Evolutionary conservation across 2,888 invertebrate genomes (phyloP), one percentile per base, ranked within the genome.

Genomic region (Dendrolimus pini): DNA sequence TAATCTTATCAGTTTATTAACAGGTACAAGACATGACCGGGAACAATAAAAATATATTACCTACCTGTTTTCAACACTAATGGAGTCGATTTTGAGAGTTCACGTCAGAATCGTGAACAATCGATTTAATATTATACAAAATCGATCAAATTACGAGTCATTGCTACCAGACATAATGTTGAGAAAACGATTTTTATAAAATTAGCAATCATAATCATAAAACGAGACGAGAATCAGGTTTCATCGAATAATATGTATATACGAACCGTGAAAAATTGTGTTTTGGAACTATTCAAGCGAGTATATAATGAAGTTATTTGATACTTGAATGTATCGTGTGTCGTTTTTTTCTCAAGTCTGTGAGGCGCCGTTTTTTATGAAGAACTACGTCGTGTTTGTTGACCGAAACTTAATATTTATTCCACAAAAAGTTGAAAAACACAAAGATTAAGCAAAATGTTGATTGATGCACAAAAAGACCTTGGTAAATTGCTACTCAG

Each of bases 311-410:
- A 66, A 68, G 74, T 67, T 74, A 77, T 74, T 75, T 62, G 74
- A 74, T 72, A 72, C 71, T 62, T 67, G 57, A 62, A 70, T 63
- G 75, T 83, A 85, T 86, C 77, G 68, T 69, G 74, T 86, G 73
- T 65, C 70, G 74, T 77, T 77, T 76, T 73, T 78, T 74, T 30
- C 30, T 65, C 62, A 66, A 69, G 62, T 62, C 65, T 65, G 62
- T 65, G 64, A 70, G 85, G 87, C 87, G 86, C 88, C 87, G 80
- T 77, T 80, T 82, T 79, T 79, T 79, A 69, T 59, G 14, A 59
- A 56, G 60, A 56, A 59, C 59, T 60, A 62, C 65, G 61, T 62
- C 58, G 61, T 65, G 41, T 56, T 56, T 59, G 59, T 65, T 62
- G 64, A 61, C 58, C 60, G 56, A 68, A 63, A 65, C 62, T 71